phyloP scores from a whole-genome alignment of 2,888 invertebrate species.

The Trachelus stipa region DNA sequence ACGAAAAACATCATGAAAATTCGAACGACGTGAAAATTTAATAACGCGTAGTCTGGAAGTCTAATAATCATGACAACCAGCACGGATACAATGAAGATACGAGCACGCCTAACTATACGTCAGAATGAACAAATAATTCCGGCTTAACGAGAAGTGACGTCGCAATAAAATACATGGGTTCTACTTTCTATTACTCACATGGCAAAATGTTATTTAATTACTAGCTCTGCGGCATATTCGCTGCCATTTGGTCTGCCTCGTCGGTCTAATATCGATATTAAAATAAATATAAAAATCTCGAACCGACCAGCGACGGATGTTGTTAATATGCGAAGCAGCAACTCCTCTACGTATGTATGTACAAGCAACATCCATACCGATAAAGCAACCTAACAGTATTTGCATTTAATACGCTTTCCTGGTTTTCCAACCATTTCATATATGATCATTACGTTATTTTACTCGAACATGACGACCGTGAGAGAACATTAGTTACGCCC shows the following conservation, averaged over 20 bases:
- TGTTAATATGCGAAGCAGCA: conserved; percentile 28
- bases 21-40: neutral
- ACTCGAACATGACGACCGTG: neutral
- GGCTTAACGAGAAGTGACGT: too few species aligned
- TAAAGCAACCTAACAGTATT: conserved; percentile 24
- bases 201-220: conserved; percentile 21
- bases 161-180: neutral
- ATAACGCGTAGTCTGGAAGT: neutral
- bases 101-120: neutral
- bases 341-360: neutral
- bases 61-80: neutral
- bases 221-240: conserved; percentile 1
- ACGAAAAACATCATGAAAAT: neutral
- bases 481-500: conserved; percentile 1
- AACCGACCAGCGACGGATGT: conserved; percentile 15
- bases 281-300: conserved; percentile 41
- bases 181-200: neutral
- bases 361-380: neutral
- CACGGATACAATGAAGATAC: neutral
- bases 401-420: conserved; percentile 33
- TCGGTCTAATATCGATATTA: conserved; percentile 21
- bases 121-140: neutral
- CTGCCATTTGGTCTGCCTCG: too few species aligned
- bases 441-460: conserved; percentile 26
- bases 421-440: conserved; percentile 30